Evolutionary conservation across 2,888 invertebrate species (phyloP), one percentile per base, ranked within the genome.

Genomic region (Quadroppia sp.): DNA sequence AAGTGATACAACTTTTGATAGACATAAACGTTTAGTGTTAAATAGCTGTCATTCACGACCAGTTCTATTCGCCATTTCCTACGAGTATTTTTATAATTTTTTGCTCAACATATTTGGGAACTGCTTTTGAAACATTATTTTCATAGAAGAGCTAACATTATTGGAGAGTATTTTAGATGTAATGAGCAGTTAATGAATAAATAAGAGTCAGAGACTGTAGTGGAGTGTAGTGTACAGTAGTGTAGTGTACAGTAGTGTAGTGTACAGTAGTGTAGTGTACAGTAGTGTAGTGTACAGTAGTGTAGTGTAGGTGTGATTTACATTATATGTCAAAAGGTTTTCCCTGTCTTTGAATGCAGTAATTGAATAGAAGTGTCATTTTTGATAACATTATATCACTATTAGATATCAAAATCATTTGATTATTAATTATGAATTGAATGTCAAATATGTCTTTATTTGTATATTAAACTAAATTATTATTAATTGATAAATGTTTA

Each of bases 141-240:
- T 56, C 23, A 56, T 23, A 25, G 23, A 56, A 28, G 13, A 56
- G 56, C 56, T 56, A 56, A 56, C 15, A 56, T 56, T 56, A 56
- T 56, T 56, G 56, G 56, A 56, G 56, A 23, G 23, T 25, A 56
- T 56, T 56, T 56, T 56, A 23, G 56, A 56, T 56, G 17, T 45
- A 56, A 56, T 56, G 25, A 56, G 56, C 56, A 56, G 23, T 56
- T 56, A 56, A 56, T 25, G 56, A 56, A 56, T 56, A 56, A 56
- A 56, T 56, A 56, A 56, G 15, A 56, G 25, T 3, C 45, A 36
- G 11, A 36, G 36, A 36, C 36, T 50, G 50, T 7, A 50, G 17
- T 4, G 15, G 20, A 50, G 50, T 11, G n/a, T 50, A 50, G 50
- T n/a, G n/a, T n/a, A n/a, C n/a, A n/a, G n/a, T n/a, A n/a, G n/a